Base-by-base conservation (phyloP, 2,797 vertebrate genomes). In the Lophius americanus region DNA sequence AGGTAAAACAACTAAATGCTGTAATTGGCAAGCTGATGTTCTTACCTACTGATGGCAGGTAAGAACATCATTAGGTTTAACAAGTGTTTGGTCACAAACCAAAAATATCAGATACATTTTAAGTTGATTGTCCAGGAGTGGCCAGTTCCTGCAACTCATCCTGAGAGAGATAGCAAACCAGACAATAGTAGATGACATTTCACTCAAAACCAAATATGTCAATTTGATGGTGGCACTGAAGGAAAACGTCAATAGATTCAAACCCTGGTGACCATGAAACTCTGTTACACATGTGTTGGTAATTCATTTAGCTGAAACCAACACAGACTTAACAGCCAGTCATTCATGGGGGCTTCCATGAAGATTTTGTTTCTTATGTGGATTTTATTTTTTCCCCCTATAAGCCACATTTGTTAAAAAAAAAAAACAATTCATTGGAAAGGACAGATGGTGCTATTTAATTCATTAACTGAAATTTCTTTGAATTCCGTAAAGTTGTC, bases 401-500 rank as follows among this genome's bases (percentile, higher is more conserved):
- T 35, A 62, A 72, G 65, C 51, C 2, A 4, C 48, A 70, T 61
- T 64, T 51, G 33, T 57, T 57, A 50, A 66, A 78, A 82, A 51
- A 47, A 76, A 50, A 66, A 78, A 82, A 51, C 51, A 76, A 74
- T n/a, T 70, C 38, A 70, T 10, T 76, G 60, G 54, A 76, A 79
- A 76, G 64, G 75, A 78, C 51, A 73, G 75, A 81, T 76, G 36
- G 37, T 54, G 48, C 55, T 48, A 64, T 82, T 78, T 73, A 68
- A 76, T 74, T 76, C 46, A 75, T 82, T 81, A 75, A 44, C 5
- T 59, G 42, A 68, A 73, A 80, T 82, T 76, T 79, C 64, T 43
- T 38, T 66, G 42, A 82, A 78, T 75, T 82, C 66, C 74, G 73
- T 0, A 0, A 67, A 76, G 72, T 73, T 58, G 64, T 58, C 11